Base-by-base conservation (phyloP, 2,888 invertebrate genomes). In the Andrena trimmerana region DNA sequence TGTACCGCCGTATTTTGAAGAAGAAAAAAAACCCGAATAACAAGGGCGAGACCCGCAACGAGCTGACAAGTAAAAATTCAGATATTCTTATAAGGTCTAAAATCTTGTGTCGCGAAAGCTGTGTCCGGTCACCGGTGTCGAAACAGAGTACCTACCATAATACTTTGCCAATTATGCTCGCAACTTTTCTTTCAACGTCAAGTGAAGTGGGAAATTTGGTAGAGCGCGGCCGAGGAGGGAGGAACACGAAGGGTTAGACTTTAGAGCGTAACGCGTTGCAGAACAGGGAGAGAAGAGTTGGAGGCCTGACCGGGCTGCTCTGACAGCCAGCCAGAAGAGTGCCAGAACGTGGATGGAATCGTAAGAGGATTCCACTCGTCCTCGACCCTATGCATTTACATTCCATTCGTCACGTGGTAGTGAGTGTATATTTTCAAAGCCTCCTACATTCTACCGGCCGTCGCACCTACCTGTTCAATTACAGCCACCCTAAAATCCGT, bases 301-400 rank as follows among this genome's bases (percentile, higher is more conserved):
- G 36, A 42, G 42, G 42, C 13, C 13, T 13, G 13, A 42, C 42
- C 42, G 42, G 42, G 13, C 3, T 42, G 42, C 42, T 42, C 42
- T 3, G 42, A 42, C 42, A 42, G 42, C 42, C 42, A 42, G 42
- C 13, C 42, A 71, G 79, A 86, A 85, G 83, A 83, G 88, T 80
- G 82, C 81, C 79, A 78, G 86, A 71, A 89, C 90, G 89, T 89
- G 90, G 81, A 85, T 75, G 75, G 90, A 90, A 90, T 90, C 78
- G 76, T 86, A 71, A 89, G 85, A 81, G 84, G 77, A 73, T 85
- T 83, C 71, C 71, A 24, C 70, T 52, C 74, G 73, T 77, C 67
- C 72, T 67, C 83, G 75, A 76, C 68, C 71, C 79, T 80, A 76
- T 85, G 65, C 87, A 84, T 89, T 88, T 86, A 88, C 88, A 89